Conservation (phyloP, 2,113 vertebrate genomes). For the Thunnus thynnus region DNA sequence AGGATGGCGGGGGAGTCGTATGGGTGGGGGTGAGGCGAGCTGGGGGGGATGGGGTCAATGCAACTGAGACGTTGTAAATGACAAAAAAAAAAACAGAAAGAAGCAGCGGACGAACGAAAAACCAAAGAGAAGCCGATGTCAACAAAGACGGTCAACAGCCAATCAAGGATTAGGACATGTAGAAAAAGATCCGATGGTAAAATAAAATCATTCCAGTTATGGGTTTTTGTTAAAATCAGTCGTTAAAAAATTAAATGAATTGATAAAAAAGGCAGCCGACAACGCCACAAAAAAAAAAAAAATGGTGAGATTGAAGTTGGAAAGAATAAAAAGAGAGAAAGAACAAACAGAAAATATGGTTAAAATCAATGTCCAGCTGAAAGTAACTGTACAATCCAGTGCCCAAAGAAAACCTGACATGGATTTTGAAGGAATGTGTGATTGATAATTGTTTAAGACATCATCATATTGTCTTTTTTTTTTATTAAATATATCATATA, state of each 20-base stretch:
- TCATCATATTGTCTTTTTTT: neutral
- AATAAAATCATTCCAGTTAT: slow-evolving; percentile 61
- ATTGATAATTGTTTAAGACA: neutral
- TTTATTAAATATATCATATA: too few relatives aligned
- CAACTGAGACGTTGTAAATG: slow-evolving; percentile 62
- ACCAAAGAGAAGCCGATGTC: slow-evolving; percentile 39
- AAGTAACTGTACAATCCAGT: slow-evolving; percentile 52
- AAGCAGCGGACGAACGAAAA: slow-evolving; percentile 55
- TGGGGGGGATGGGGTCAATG: slow-evolving; percentile 65
- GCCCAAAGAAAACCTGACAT: slow-evolving; percentile 65
- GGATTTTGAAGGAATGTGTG: slow-evolving; percentile 61
- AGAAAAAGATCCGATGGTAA: slow-evolving; percentile 25
- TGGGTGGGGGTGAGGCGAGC: slow-evolving; percentile 69
- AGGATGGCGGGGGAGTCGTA: slow-evolving; percentile 44
- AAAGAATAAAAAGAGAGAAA: slow-evolving; percentile 79
- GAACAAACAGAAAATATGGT: slow-evolving; percentile 76
- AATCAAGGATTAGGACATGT: slow-evolving; percentile 14
- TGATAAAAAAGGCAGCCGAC: slow-evolving; percentile 65
- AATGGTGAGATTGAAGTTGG: slow-evolving; percentile 72
- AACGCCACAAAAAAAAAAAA: slow-evolving; percentile 71
- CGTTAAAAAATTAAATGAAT: slow-evolving; percentile 48
- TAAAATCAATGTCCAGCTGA: slow-evolving; percentile 66
- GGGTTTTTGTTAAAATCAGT: slow-evolving; percentile 45
- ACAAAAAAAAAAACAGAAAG: slow-evolving; percentile 19
- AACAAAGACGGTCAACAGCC: slow-evolving; percentile 20